A percentile compares a stretch with the other conserved stretches of the same genome.
Evolutionary conservation across 2,113 vertebrate species (phyloP).

Genomic region (Xenopus laevis): DNA sequence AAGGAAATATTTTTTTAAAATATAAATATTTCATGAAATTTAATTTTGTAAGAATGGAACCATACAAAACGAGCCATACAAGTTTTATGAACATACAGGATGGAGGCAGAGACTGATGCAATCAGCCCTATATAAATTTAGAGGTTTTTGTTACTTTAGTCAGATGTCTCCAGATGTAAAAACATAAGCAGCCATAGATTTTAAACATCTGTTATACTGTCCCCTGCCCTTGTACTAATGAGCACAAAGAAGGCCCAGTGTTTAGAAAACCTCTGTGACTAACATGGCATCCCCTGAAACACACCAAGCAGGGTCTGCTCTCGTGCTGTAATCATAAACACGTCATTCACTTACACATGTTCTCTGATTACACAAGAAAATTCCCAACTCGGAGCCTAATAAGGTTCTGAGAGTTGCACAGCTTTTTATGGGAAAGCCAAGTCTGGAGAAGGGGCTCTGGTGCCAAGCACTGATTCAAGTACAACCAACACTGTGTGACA

Average conservation of each 20-base stretch:
- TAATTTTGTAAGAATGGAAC: no score
- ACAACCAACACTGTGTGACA: not conserved
- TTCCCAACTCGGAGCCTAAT: slow-evolving; percentile 29
- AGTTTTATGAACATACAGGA: no score
- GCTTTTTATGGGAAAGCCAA: slow-evolving; percentile 38
- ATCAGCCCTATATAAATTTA: no score
- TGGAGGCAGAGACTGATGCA: no score
- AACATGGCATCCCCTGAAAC: not conserved
- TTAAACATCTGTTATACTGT: not conserved
- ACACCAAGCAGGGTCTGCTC: not conserved
- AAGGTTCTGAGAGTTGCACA: slow-evolving; percentile 28
- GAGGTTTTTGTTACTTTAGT: no score
- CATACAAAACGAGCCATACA: no score
- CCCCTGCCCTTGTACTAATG: no score
- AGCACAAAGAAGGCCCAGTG: no score
- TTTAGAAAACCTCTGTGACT: no score
- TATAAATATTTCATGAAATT: no score
- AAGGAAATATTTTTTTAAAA: no score
- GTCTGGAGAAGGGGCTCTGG: not conserved
- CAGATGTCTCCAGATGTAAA: not conserved
- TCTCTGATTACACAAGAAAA: slow-evolving; percentile 28
- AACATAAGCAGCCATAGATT: not conserved
- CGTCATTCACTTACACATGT: slow-evolving; percentile 40
- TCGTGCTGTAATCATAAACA: slow-evolving; percentile 20
- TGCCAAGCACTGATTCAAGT: not conserved